These are phyloP conservation scores for Pelecanus crispus DNA, from an alignment of 2,113 vertebrate genomes.

Conservation along the genomic window DNA sequence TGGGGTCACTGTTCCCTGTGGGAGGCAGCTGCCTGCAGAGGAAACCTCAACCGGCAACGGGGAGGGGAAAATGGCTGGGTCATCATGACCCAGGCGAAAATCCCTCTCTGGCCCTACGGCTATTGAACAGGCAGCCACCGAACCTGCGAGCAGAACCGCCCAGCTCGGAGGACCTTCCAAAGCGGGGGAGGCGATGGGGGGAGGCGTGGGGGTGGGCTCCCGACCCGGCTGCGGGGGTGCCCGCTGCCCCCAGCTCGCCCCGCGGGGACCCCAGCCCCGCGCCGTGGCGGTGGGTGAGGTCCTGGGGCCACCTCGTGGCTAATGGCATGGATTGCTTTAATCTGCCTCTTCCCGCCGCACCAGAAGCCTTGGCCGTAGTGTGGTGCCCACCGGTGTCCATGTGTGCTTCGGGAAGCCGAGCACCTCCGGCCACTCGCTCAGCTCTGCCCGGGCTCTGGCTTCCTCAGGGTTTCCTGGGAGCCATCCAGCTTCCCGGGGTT, in stretches of 20 bases:
- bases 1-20: rapidly evolving
- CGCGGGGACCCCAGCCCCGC: background rate
- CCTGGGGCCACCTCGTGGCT: conserved; percentile 56
- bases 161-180: no score
- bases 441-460: background rate
- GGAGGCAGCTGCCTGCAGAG: background rate
- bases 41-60: rapidly evolving
- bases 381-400: background rate
- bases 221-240: background rate
- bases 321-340: background rate
- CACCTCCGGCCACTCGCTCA: background rate
- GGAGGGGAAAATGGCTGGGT: rapidly evolving
- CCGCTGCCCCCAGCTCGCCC: background rate
- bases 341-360: background rate
- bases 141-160: background rate
- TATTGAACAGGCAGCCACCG: no score
- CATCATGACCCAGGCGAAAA: background rate
- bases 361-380: background rate
- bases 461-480: background rate
- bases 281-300: background rate
- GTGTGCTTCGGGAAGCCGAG: background rate
- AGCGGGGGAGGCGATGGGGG: no score
- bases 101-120: background rate
- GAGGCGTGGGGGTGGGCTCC: no score
- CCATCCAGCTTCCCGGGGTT: conserved; percentile 4